These are phyloP conservation scores for Brachyistius frenatus DNA, from an alignment of 2,113 vertebrate genomes.

Conservation along the genomic window DNA sequence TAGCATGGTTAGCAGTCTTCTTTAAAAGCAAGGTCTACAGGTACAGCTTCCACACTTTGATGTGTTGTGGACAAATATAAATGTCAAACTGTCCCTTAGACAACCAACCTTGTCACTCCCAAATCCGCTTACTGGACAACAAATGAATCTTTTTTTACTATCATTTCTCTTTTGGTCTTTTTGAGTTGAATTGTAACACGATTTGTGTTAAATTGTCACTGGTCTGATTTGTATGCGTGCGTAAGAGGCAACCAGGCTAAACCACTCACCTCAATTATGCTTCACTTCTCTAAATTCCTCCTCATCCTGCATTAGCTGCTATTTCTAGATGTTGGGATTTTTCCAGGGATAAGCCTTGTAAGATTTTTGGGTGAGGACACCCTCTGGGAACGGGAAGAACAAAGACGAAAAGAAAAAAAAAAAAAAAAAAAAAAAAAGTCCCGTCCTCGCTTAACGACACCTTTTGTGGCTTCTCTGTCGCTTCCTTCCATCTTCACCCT, in stretches of 20 bases:
- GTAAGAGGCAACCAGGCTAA: conserved; percentile 37
- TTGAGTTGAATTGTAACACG: conserved; percentile 15
- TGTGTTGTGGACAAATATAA: conserved; percentile 33
- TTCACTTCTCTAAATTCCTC: conserved; percentile 63
- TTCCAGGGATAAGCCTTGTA: conserved; percentile 59
- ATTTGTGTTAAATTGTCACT: conserved; percentile 24
- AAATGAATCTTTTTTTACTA: conserved; percentile 30
- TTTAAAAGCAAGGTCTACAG: conserved; percentile 7
- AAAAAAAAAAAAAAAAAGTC: neutral
- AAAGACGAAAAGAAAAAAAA: too few species aligned
- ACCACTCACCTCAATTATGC: conserved; percentile 41
- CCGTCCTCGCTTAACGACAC: conserved; percentile 35
- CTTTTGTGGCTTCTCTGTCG: conserved; percentile 42
- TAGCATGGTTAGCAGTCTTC: conserved; percentile 28
- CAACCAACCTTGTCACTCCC: neutral
- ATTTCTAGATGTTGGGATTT: conserved; percentile 59
- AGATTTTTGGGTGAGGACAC: conserved; percentile 54
- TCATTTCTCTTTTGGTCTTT: conserved; percentile 25
- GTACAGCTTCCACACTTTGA: neutral
- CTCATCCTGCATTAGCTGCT: conserved; percentile 61
- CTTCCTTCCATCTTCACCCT: conserved; percentile 39
- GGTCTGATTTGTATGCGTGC: conserved; percentile 31
- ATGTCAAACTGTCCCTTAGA: conserved; percentile 33
- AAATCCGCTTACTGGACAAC: conserved; percentile 45
- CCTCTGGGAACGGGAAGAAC: conserved; percentile 41